phyloP scores from a whole-genome alignment of 37 sponge, comb jelly and placozoan genomes.

The Haliclona indistincta region DNA sequence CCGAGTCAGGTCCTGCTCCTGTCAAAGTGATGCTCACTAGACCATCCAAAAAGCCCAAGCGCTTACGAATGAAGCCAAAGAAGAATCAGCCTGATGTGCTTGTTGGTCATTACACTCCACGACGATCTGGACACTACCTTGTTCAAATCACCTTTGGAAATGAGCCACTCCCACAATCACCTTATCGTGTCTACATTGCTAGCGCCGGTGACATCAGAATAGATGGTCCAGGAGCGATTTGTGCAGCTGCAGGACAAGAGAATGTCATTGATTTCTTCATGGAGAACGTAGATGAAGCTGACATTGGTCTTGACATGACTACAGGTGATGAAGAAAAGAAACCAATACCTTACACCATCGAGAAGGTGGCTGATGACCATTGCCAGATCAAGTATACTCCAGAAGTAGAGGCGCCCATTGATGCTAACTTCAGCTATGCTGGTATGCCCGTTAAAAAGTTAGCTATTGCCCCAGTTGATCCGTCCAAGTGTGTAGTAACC shows the following conservation, averaged over 20 bases:
- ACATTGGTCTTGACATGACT: slow-evolving; percentile 7
- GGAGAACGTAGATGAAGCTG: slow-evolving; percentile 38
- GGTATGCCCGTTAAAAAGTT: not conserved
- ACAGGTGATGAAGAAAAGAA: not conserved
- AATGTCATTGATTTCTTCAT: slow-evolving; percentile 16
- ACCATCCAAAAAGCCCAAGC: slow-evolving; percentile 38
- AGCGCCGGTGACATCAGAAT: slow-evolving; percentile 16
- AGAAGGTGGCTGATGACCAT: slow-evolving; percentile 8
- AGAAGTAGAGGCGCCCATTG: not conserved
- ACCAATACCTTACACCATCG: slow-evolving; percentile 1
- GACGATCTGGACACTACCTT: slow-evolving; percentile 37
- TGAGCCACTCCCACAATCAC: slow-evolving; percentile 55
- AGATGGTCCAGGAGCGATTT: slow-evolving; percentile 39
- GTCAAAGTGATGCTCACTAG: slow-evolving; percentile 37
- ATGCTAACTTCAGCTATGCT: not conserved
- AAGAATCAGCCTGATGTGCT: slow-evolving; percentile 15
- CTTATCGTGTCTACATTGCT: slow-evolving; percentile 45
- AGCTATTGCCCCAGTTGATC: not conserved
- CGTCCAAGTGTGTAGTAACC: not conserved
- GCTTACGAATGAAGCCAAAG: slow-evolving; percentile 32
- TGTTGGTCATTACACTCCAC: slow-evolving; percentile 25
- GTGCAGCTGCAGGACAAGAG: slow-evolving; percentile 26
- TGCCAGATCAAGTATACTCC: slow-evolving; percentile 42
- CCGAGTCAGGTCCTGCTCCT: slow-evolving; percentile 29
- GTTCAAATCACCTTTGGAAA: slow-evolving; percentile 62